Percentiles rank a stretch among this genome's conserved stretches.
These are phyloP conservation scores for Eupithecia subfuscata DNA, from an alignment of 2,888 invertebrate genomes.

Conservation along the genomic window DNA sequence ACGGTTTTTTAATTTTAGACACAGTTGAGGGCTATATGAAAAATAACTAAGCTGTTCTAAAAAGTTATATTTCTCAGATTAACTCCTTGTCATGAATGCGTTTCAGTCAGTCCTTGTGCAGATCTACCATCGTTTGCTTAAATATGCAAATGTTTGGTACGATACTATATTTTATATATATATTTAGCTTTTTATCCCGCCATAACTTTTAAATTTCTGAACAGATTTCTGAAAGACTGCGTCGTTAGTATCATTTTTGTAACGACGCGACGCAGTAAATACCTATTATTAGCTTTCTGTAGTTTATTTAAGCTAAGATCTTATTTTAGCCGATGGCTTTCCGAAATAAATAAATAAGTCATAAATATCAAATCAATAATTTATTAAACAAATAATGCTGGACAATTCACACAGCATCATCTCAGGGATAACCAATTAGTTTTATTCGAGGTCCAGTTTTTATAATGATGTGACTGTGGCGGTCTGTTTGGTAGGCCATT, in stretches of 20 bases:
- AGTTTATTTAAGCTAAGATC: background rate
- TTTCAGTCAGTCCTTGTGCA: background rate
- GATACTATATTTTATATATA: no score
- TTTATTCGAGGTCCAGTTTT: no score
- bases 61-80: background rate
- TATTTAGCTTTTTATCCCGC: background rate
- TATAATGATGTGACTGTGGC: no score
- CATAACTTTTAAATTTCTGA: background rate
- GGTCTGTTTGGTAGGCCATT: no score
- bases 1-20: background rate
- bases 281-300: background rate
- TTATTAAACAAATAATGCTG: no score
- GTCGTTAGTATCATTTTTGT: background rate
- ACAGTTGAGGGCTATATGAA: slow-evolving; percentile 2
- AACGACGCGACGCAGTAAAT: background rate
- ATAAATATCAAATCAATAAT: no score
- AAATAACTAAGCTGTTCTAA: background rate
- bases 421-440: background rate
- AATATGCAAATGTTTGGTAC: background rate
- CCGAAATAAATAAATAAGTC: background rate
- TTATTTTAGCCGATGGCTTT: background rate
- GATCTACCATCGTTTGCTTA: background rate
- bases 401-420: background rate
- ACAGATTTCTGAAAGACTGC: background rate
- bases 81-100: background rate